Percentiles rank a stretch among this genome's conserved stretches.
Conservation (phyloP, 2,888 invertebrate species). For the Hoplodrina blanda region DNA sequence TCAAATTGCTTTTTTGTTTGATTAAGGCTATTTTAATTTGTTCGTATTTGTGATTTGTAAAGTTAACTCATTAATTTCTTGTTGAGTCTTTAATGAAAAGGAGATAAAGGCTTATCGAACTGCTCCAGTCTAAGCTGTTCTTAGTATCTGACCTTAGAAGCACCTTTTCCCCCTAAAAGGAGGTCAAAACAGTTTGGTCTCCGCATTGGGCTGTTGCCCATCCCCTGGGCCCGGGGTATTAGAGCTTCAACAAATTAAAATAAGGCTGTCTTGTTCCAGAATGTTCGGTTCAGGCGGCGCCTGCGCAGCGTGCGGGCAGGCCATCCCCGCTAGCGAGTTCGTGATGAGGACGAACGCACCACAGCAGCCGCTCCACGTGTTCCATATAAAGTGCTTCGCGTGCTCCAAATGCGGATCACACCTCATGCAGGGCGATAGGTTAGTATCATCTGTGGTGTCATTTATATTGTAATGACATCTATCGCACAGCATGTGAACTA, state of each 20-base stretch:
- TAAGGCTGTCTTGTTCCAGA: slow-evolving; percentile 90
- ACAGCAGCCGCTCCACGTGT: slow-evolving; percentile 93
- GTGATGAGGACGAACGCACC: slow-evolving; percentile 95
- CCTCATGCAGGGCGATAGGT: slow-evolving; percentile 97
- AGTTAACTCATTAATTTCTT: slow-evolving; percentile 18
- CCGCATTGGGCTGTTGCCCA: slow-evolving; percentile 32
- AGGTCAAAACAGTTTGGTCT: slow-evolving; percentile 34
- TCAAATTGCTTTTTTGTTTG: slow-evolving; percentile 38
- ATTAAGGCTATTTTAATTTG: slow-evolving; percentile 30
- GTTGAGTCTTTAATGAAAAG: background rate
- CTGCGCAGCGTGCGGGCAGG: slow-evolving; percentile 97
- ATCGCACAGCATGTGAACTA: no score
- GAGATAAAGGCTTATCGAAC: background rate
- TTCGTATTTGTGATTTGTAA: slow-evolving; percentile 12
- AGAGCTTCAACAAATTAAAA: slow-evolving; percentile 52
- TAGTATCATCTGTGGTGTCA: slow-evolving; percentile 60
- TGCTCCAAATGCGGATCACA: slow-evolving; percentile 98
- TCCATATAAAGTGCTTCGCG: slow-evolving; percentile 98
- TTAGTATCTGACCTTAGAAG: background rate
- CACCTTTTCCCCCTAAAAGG: slow-evolving; percentile 7
- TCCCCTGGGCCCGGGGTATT: slow-evolving; percentile 54
- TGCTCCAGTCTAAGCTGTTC: background rate
- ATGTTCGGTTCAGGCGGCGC: slow-evolving; percentile 97
- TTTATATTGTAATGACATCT: no score
- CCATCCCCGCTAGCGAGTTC: slow-evolving; percentile 97